Conservation (phyloP, 2,888 invertebrate genomes). For the Tipula vernalis region DNA sequence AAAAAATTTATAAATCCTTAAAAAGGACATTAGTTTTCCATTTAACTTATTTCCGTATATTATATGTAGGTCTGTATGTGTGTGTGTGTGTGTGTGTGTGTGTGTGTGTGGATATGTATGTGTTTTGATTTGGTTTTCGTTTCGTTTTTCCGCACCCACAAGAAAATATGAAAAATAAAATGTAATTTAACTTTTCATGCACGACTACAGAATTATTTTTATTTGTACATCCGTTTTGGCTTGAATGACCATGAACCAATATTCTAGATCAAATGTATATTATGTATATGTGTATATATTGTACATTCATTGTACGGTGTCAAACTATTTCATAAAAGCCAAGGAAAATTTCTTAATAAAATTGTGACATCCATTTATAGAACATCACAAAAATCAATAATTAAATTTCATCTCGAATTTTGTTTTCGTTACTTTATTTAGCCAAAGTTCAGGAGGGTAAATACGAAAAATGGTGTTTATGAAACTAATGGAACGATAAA, state of each 20-base stretch:
- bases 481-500: not conserved
- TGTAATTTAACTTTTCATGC: not conserved
- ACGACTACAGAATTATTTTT: not conserved
- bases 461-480: not conserved
- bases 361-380: too few species aligned
- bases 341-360: not conserved
- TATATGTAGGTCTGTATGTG: not conserved
- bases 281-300: not conserved
- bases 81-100: not conserved
- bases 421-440: not conserved
- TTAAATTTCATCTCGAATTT: not conserved
- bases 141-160: not conserved
- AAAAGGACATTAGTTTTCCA: conserved; percentile 6
- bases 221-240: not conserved
- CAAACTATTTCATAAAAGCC: not conserved
- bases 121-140: not conserved
- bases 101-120: not conserved
- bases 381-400: not conserved
- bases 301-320: not conserved
- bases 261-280: not conserved
- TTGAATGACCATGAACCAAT: not conserved
- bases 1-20: not conserved
- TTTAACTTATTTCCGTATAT: not conserved
- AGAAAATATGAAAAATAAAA: not conserved
- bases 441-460: not conserved